phyloP scores from a whole-genome alignment of 2,888 invertebrate species.

The Pogonocherus hispidulus region DNA sequence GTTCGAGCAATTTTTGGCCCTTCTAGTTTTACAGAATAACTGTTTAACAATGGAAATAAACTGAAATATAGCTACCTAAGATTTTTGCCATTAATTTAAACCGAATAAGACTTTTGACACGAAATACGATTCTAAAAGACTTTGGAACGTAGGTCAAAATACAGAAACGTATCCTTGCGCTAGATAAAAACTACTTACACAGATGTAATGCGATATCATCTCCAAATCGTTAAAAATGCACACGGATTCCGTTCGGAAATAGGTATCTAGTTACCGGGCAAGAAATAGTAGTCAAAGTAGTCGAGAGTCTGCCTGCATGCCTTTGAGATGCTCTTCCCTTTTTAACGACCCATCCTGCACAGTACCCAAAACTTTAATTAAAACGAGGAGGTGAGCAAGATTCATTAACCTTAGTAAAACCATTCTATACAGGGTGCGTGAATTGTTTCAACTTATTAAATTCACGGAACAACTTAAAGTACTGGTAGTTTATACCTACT shows the following conservation, averaged over 20 bases:
- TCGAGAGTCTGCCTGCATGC: neutral
- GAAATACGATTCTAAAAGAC: neutral
- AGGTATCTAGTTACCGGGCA: neutral
- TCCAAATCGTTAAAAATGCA: neutral
- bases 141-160: neutral
- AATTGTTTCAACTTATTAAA: too few relatives aligned
- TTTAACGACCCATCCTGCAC: neutral
- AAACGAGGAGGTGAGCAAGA: neutral
- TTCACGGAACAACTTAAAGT: too few relatives aligned
- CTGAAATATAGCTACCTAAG: too few relatives aligned
- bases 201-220: neutral
- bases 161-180: neutral
- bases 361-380: constrained; percentile 4
- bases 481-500: too few relatives aligned
- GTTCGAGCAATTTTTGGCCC: too few relatives aligned
- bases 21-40: too few relatives aligned
- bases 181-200: neutral
- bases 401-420: neutral
- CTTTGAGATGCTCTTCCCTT: neutral
- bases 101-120: neutral
- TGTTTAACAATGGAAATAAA: too few relatives aligned
- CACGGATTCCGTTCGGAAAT: neutral
- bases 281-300: neutral
- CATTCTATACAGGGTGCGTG: neutral
- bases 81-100: too few relatives aligned